A percentile compares a stretch with the other conserved stretches of the same genome.
Evolutionary conservation across 2,888 invertebrate species (phyloP).

Genomic region (Nemotelus nigrinus): DNA sequence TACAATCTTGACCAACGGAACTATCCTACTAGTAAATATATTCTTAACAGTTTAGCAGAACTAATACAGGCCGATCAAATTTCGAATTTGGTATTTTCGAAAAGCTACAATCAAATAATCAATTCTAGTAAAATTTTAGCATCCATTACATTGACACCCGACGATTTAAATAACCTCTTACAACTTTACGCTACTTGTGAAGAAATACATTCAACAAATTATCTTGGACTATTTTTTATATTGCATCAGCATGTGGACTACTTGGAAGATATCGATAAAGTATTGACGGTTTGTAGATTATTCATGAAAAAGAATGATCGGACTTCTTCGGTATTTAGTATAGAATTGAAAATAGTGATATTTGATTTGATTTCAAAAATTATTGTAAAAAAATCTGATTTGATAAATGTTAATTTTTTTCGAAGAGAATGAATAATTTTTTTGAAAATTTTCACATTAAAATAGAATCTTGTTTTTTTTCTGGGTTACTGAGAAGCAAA

Average conservation of each 20-base stretch:
- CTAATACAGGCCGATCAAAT: conserved; percentile 10
- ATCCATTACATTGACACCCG: background rate
- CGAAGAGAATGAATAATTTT: too few species aligned
- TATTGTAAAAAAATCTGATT: background rate
- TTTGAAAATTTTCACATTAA: too few species aligned
- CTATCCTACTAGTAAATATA: too few species aligned
- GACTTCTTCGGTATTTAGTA: background rate
- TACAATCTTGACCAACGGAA: background rate
- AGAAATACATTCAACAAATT: background rate
- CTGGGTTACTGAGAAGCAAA: too few species aligned
- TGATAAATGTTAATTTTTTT: background rate
- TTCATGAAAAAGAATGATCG: background rate
- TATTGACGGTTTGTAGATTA: background rate
- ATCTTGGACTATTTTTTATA: background rate
- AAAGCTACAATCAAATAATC: conserved; percentile 19
- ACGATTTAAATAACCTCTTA: background rate
- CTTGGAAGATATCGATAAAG: background rate
- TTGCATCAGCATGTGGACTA: background rate
- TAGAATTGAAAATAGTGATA: background rate
- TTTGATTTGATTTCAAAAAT: background rate
- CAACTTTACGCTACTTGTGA: background rate
- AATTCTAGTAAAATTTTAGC: background rate
- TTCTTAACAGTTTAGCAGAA: background rate
- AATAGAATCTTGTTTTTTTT: too few species aligned
- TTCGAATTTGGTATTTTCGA: background rate